These are phyloP conservation scores for Strigamia transsilvanica DNA, from an alignment of 2,888 invertebrate species.

Conservation along the genomic window DNA sequence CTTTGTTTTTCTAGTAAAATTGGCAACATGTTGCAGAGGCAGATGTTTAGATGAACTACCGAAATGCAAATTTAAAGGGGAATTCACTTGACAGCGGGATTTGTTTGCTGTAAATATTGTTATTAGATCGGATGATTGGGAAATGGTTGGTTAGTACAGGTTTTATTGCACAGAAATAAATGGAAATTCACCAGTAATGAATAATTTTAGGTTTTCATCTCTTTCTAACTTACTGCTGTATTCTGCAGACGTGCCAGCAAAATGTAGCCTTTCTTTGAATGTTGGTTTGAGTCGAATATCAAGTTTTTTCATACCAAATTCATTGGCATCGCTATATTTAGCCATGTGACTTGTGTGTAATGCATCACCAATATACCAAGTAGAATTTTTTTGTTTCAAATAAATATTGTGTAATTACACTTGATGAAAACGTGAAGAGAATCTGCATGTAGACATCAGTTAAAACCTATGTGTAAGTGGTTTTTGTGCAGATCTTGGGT, in stretches of 20 bases:
- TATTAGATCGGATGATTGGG: not conserved
- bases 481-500: no score
- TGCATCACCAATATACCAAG: no score
- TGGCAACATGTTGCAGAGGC: constrained; percentile 22
- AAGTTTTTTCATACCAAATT: not conserved
- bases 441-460: no score
- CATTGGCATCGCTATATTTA: not conserved
- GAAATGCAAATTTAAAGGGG: not conserved
- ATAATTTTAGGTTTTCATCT: not conserved
- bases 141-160: not conserved
- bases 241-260: not conserved
- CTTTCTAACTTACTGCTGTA: not conserved
- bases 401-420: not conserved
- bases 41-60: constrained; percentile 20
- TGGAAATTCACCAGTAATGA: no score
- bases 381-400: not conserved
- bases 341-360: not conserved
- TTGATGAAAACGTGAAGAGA: no score
- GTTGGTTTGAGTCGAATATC: constrained; percentile 3
- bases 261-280: not conserved
- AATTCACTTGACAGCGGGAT: not conserved
- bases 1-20: constrained; percentile 9
- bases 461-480: no score
- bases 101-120: constrained; percentile 2
- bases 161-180: not conserved